phyloP scores from a whole-genome alignment of 2,113 vertebrate species.

The Motacilla tschutschensis region DNA sequence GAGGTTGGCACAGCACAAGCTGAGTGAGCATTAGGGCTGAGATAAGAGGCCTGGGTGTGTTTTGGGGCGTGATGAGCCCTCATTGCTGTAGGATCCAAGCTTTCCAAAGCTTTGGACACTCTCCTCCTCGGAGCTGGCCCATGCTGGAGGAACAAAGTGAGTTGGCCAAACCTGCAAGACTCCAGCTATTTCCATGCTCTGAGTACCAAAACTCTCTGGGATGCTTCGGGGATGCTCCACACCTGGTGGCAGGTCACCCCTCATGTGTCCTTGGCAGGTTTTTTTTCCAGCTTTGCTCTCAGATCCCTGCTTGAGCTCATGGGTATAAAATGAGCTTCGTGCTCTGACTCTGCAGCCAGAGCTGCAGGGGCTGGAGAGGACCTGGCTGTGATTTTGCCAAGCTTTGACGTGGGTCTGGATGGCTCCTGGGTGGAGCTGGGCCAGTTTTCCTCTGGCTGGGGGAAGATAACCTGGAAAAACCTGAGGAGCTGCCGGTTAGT shows the following conservation, averaged over 20 bases:
- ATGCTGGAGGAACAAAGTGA: not conserved
- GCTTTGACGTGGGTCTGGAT: not conserved
- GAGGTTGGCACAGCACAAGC: not conserved
- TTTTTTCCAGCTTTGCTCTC: not conserved
- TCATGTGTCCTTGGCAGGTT: not conserved
- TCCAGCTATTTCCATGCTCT: not conserved
- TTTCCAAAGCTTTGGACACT: not conserved
- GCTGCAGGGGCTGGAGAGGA: not conserved
- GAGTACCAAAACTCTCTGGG: rapidly evolving
- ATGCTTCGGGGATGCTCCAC: not conserved
- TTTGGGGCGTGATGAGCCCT: not conserved
- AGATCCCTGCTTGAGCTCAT: not conserved
- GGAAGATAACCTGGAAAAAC: not conserved
- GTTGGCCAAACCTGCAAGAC: not conserved
- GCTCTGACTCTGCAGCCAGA: not conserved
- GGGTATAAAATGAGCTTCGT: rapidly evolving
- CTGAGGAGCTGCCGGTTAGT: not conserved
- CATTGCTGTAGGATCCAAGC: rapidly evolving
- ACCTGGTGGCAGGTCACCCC: not conserved
- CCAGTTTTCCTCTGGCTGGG: not conserved
- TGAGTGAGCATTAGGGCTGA: not conserved
- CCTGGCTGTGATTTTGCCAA: not conserved
- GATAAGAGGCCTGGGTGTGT: not conserved
- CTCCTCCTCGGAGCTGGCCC: not conserved
- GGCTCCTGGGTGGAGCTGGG: not conserved